Evolutionary conservation across 1,140 invertebrate genomes (phyloP).

Genomic region (Batillaria attramentaria): DNA sequence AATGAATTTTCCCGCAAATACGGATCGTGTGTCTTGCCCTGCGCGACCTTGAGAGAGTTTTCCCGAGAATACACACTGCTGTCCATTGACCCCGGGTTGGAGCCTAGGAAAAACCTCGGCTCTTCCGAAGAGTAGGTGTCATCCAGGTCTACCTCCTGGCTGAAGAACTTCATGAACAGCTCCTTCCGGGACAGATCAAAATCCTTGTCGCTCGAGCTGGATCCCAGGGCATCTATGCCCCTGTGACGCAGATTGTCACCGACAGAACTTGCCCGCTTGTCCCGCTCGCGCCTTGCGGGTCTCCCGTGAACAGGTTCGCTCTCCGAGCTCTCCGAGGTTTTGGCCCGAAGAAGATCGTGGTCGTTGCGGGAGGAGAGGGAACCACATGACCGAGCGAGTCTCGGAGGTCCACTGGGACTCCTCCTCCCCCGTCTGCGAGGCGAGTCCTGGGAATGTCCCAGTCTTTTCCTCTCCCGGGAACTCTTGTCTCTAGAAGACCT

Average conservation of each 20-base stretch:
- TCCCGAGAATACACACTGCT: neutral
- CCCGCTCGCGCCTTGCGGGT: neutral
- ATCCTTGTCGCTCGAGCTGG: constrained; percentile 31
- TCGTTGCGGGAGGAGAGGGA: neutral
- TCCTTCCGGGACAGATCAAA: constrained; percentile 19
- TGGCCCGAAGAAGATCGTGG: neutral
- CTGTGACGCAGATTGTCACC: neutral
- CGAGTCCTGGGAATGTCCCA: too few species aligned
- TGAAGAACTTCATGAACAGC: constrained; percentile 40
- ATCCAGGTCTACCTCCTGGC: constrained; percentile 38
- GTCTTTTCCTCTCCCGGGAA: neutral
- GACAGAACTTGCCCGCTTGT: neutral
- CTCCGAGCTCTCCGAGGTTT: constrained; percentile 33
- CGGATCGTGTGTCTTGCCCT: too few species aligned
- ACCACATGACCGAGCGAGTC: neutral
- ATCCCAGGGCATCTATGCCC: constrained; percentile 21
- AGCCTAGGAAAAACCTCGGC: neutral
- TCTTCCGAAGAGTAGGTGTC: constrained; percentile 21
- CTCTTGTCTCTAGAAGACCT: neutral
- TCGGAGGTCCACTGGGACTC: neutral
- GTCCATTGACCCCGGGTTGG: neutral
- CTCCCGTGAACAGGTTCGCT: neutral
- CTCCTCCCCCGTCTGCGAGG: neutral
- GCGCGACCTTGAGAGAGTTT: neutral
- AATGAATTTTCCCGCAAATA: too few species aligned